Evolutionary conservation across 2,888 invertebrate genomes (phyloP).

Genomic region (Cryptophagus acutangulus): DNA sequence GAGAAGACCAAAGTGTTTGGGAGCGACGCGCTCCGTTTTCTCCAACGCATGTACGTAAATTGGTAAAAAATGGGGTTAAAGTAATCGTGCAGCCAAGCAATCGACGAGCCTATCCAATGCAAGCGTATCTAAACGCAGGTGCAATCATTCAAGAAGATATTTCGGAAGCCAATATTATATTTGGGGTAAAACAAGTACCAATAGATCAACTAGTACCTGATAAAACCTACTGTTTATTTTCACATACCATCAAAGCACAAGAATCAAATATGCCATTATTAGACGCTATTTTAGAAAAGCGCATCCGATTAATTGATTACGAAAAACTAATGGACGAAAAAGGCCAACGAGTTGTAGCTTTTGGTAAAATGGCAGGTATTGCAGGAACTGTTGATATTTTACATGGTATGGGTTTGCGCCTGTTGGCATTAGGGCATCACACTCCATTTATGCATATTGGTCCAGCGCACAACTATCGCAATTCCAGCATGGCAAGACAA

Average conservation of each 20-base stretch:
- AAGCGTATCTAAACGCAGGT: conserved; percentile 88
- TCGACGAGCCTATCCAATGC: conserved; percentile 94
- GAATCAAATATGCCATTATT: conserved; percentile 96
- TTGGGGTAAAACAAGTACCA: conserved; percentile 92
- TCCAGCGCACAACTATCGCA: conserved; percentile 97
- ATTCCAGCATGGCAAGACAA: conserved; percentile 95
- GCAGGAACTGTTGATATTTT: conserved; percentile 98
- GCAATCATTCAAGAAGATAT: conserved; percentile 95
- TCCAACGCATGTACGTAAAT: conserved; percentile 82
- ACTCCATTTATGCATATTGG: conserved; percentile 99
- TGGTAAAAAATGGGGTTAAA: conserved; percentile 83
- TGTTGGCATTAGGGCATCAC: conserved; percentile 94
- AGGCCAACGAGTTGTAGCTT: conserved; percentile 92
- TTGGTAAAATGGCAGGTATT: conserved; percentile 97
- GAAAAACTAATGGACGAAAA: conserved; percentile 89
- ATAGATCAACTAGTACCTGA: conserved; percentile 88
- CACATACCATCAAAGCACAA: conserved; percentile 99
- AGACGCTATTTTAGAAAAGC: conserved; percentile 93
- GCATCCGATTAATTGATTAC: conserved; percentile 94
- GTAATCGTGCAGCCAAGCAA: conserved; percentile 99
- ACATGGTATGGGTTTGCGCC: conserved; percentile 90
- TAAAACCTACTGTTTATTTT: conserved; percentile 98
- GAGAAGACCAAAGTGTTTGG: conserved; percentile 95
- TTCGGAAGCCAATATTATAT: conserved; percentile 90
- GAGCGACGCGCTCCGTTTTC: conserved; percentile 92